phyloP scores from a whole-genome alignment of 2,113 vertebrate species.

The Nematolebias whitei region DNA sequence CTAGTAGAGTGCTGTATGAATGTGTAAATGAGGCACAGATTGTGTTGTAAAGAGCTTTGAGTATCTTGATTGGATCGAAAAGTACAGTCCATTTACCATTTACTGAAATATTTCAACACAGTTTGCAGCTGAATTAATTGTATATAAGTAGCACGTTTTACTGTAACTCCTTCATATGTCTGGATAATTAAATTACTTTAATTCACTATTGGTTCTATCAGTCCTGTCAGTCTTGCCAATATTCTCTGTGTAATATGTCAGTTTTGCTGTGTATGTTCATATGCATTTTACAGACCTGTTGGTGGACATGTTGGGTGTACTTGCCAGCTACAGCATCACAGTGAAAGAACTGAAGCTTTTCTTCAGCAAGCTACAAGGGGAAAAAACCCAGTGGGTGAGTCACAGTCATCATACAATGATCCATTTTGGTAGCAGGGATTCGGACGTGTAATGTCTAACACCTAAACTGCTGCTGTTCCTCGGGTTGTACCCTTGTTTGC shows the following conservation, averaged over 20 bases:
- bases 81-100: too few species aligned
- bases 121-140: too few species aligned
- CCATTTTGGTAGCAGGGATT: slow-evolving; percentile 32
- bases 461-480: slow-evolving; percentile 26
- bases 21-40: too few species aligned
- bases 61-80: too few species aligned
- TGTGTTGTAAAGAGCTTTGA: too few species aligned
- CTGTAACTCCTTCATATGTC: too few species aligned
- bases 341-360: slow-evolving; percentile 96
- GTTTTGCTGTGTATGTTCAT: slow-evolving; percentile 1
- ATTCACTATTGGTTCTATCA: too few species aligned
- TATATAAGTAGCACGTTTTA: too few species aligned
- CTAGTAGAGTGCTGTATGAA: too few species aligned
- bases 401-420: slow-evolving; percentile 34
- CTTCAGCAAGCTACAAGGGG: slow-evolving; percentile 97
- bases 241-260: too few species aligned
- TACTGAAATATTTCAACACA: neutral
- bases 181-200: too few species aligned
- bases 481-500: slow-evolving; percentile 21
- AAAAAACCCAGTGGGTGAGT: slow-evolving; percentile 95
- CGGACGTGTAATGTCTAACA: slow-evolving; percentile 59
- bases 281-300: slow-evolving; percentile 85
- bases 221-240: too few species aligned
- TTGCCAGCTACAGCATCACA: slow-evolving; percentile 96
- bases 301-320: slow-evolving; percentile 95